Evolutionary conservation across 2,888 invertebrate genomes (phyloP).

Genomic region (Dichetophora obliterata): DNA sequence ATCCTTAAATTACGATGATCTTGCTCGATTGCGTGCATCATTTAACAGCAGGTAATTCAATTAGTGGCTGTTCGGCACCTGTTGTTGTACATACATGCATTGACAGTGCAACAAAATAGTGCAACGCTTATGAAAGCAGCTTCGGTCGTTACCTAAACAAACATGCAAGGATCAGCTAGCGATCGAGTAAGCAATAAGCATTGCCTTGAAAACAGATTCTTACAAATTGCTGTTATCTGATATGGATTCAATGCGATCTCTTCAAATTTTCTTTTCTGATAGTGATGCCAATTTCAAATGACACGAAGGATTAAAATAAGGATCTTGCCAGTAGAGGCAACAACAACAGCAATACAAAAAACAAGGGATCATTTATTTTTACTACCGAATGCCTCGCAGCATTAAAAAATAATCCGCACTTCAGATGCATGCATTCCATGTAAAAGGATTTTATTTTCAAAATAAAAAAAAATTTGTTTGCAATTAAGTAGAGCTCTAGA

Average conservation of each 20-base stretch:
- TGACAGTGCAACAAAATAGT: constrained; percentile 13
- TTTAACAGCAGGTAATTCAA: constrained; percentile 33
- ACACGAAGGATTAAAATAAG: constrained; percentile 34
- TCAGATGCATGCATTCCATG: neutral
- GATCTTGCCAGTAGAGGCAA: neutral
- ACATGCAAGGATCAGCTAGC: neutral
- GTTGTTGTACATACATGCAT: constrained; percentile 10
- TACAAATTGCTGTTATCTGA: neutral
- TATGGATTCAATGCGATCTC: neutral
- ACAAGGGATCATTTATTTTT: neutral
- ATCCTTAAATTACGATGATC: neutral
- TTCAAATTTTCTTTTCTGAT: constrained; percentile 15
- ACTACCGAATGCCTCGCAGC: neutral
- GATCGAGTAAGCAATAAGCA: neutral
- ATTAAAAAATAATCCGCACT: constrained; percentile 17
- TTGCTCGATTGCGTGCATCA: constrained; percentile 3
- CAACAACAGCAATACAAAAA: neutral
- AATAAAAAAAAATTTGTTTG: neutral
- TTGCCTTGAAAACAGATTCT: neutral
- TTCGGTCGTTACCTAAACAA: neutral
- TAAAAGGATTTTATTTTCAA: neutral
- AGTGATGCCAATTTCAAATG: constrained; percentile 21
- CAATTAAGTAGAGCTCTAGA: constrained; percentile 9
- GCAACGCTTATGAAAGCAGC: too few species aligned
- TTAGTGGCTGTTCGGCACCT: constrained; percentile 14